Evolutionary conservation across 2,113 vertebrate genomes (phyloP).

Genomic region (Microcebus ravelobensis): DNA sequence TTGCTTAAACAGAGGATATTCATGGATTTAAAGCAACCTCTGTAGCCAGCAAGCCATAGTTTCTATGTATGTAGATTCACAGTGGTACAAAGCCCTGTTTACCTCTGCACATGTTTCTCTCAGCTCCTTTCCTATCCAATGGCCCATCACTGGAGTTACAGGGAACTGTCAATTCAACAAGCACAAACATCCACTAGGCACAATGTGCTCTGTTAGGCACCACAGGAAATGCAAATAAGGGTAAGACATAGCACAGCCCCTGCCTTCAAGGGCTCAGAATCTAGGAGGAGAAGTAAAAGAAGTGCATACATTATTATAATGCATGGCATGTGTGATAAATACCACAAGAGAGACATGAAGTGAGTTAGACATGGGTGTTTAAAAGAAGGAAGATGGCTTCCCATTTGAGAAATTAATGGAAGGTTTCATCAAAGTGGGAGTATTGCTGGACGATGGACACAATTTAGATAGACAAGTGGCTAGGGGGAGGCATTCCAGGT

Average conservation of each 20-base stretch:
- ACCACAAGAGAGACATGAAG: not conserved
- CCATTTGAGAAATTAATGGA: not conserved
- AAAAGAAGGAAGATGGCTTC: constrained; percentile 1
- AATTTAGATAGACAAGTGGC: not conserved
- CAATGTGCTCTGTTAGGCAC: not conserved
- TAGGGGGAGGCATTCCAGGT: not conserved
- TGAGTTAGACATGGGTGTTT: not conserved
- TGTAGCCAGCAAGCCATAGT: not conserved
- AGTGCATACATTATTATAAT: not conserved
- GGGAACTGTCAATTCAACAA: not conserved
- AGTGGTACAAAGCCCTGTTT: not conserved
- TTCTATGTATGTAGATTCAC: not conserved
- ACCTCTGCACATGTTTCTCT: not conserved
- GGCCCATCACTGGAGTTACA: not conserved
- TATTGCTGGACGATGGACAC: not conserved
- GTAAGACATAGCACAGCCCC: not conserved
- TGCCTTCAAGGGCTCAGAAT: not conserved
- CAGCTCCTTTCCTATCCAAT: not conserved
- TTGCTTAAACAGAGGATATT: not conserved
- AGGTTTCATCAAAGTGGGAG: not conserved
- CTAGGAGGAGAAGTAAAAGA: not conserved
- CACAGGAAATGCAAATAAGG: not conserved
- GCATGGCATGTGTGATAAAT: not conserved
- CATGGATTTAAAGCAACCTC: not conserved
- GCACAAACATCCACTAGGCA: constrained; percentile 27